Evolutionary conservation across 2,797 vertebrate species (phyloP), one percentile per base, ranked within the genome.

Genomic region (Caiman crocodilus): DNA sequence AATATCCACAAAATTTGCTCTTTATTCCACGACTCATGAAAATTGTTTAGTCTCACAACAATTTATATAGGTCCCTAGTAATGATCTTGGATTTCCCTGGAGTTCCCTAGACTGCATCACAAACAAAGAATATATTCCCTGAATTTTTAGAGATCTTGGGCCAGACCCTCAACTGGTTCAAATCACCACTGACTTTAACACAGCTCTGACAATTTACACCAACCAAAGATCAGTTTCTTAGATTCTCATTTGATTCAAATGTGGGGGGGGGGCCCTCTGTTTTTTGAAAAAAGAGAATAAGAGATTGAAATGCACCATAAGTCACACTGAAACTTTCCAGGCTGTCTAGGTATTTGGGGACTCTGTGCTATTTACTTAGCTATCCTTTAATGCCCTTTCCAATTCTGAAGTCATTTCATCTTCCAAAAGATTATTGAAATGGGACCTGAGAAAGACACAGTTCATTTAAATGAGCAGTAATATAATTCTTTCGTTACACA

Each of bases 371-470:
- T 93, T 90, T 76, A 77, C 74, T 92, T 79, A 91, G 85, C 79
- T 88, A 14, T 74, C 60, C 67, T 82, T 65, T 84, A 76, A 81
- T 59, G 67, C 57, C 82, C 92, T 96, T 97, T 94, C 59, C 85
- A 83, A 89, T 87, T 12, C 89, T 86, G 79, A 93, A 96, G 90
- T 84, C 94, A 85, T 75, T 94, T 56, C 76, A 65, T 76, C 71
- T 94, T 89, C 64, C 69, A 42, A 56, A 17, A 94, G 76, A 94
- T 82, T 94, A 96, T 90, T 95, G 90, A 95, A 91, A 90, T 28
- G 69, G 84, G 63, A 93, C 79, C 89, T 67, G 28, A 59, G 88
- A 93, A 96, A 94, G 75, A 57, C 23, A 81, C 61, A 35, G 78
- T 55, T 90, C 35, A 42, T 93, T 95, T 91, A 90, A 92, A 90